Evolutionary conservation across 2,797 vertebrate genomes (phyloP), one percentile per base, ranked within the genome.

Genomic region (Rallus crepitans): DNA sequence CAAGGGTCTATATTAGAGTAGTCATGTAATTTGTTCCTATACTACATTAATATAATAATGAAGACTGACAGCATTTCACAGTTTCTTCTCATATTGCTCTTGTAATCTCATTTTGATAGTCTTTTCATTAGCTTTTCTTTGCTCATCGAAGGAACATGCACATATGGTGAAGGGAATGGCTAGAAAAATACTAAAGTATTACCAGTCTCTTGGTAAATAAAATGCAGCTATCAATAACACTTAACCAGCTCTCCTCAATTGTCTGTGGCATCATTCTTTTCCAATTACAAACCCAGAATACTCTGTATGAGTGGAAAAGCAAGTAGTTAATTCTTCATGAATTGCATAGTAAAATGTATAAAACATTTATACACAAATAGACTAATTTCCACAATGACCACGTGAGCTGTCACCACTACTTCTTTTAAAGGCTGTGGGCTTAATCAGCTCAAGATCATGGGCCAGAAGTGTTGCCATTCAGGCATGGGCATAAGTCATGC

Each of bases 51-150:
- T 53, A 39, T 37, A 71, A 69, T 66, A 59, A 83, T 70, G 8
- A 31, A 73, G 28, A 72, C 61, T 81, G n/a, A 27, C 42, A 86
- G 16, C 7, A 89, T 93, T 85, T 87, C 52, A 48, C 42, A 48
- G 18, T 86, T 91, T 93, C 33, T 93, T 83, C 81, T 77, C 23
- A 7, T 40, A 65, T 19, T 90, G 31, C 8, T 83, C 24, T 65
- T 72, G 16, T 47, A 27, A 70, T 79, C 35, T 95, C 3, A 2
- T 93, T 79, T 85, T 68, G 35, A 61, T 3, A 64, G 61, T 13
- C 8, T 92, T 96, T 81, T 90, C 69, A 52, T 83, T 66, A 87
- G n/a, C 40, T 85, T 87, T 90, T 37, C 55, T 75, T 66, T 61
- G 19, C 37, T 82, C 8, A 53, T 75, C 37, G 20, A 35, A 57